Percentiles rank a stretch among this genome's conserved stretches.
Conservation (phyloP, 2,888 invertebrate genomes). For the Azorinus chamasolen region DNA sequence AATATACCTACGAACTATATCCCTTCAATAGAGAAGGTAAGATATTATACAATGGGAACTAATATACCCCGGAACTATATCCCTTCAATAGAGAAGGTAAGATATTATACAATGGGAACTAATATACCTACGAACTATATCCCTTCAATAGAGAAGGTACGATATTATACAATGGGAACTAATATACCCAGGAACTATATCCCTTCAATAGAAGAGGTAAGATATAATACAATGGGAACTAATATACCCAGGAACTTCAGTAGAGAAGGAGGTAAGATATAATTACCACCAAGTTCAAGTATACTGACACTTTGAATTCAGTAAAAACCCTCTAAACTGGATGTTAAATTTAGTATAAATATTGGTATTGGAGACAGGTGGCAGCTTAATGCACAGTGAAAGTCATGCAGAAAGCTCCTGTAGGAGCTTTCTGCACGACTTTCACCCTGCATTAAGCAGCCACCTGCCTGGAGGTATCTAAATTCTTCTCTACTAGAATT, state of each 20-base stretch:
- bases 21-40: conserved; percentile 93
- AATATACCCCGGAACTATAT: conserved; percentile 97
- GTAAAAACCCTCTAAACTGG: too few relatives aligned
- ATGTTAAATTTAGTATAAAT: too few relatives aligned
- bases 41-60: conserved; percentile 92
- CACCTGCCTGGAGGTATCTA: too few relatives aligned
- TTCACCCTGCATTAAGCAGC: too few relatives aligned
- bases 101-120: conserved; percentile 92
- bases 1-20: conserved; percentile 97
- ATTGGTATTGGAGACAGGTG: too few relatives aligned
- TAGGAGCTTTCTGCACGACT: too few relatives aligned
- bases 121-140: conserved; percentile 97
- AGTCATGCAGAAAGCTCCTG: too few relatives aligned
- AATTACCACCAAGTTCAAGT: too few relatives aligned
- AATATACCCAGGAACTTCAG: conserved; percentile 96
- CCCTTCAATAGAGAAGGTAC: conserved; percentile 93
- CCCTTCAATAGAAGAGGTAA: conserved; percentile 93
- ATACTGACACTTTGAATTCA: too few relatives aligned
- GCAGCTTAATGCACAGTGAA: too few relatives aligned
- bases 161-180: conserved; percentile 96
- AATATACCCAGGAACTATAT: conserved; percentile 97
- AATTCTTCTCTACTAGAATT: too few relatives aligned
- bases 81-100: conserved; percentile 93
- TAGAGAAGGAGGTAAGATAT: conserved; percentile 91
- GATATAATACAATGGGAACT: conserved; percentile 96